Percentiles rank a stretch among this genome's conserved stretches.
Conservation (phyloP, 1,140 invertebrate species). For the Yoshiicerus persimilis region DNA sequence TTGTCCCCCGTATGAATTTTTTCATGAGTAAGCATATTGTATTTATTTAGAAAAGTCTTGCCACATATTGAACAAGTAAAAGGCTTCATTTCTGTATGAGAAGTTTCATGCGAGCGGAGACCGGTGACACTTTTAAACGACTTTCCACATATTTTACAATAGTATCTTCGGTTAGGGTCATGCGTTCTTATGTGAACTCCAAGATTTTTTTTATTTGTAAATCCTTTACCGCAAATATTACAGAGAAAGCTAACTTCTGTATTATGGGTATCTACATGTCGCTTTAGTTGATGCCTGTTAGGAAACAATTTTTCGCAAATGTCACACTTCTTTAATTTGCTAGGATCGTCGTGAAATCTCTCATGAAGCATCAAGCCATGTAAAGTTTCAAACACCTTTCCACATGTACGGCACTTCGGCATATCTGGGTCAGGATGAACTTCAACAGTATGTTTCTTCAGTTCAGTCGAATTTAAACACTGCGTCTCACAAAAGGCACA, state of each 20-base stretch:
- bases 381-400: background rate
- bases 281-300: background rate
- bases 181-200: background rate
- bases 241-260: background rate
- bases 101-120: background rate
- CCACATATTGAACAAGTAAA: background rate
- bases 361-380: background rate
- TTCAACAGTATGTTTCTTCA: background rate
- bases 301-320: background rate
- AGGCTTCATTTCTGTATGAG: background rate
- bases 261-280: background rate
- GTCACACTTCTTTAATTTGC: background rate
- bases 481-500: background rate
- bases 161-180: background rate
- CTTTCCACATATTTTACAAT: background rate
- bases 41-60: background rate
- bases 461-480: background rate
- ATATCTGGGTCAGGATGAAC: background rate
- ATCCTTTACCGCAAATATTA: background rate
- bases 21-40: background rate
- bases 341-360: background rate
- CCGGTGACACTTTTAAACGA: background rate
- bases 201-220: background rate
- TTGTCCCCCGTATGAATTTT: background rate
- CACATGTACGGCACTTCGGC: background rate